Percentiles rank a stretch among this genome's conserved stretches.
phyloP scores from a whole-genome alignment of 2,113 vertebrate species.

The Potamarius usumacintae region DNA sequence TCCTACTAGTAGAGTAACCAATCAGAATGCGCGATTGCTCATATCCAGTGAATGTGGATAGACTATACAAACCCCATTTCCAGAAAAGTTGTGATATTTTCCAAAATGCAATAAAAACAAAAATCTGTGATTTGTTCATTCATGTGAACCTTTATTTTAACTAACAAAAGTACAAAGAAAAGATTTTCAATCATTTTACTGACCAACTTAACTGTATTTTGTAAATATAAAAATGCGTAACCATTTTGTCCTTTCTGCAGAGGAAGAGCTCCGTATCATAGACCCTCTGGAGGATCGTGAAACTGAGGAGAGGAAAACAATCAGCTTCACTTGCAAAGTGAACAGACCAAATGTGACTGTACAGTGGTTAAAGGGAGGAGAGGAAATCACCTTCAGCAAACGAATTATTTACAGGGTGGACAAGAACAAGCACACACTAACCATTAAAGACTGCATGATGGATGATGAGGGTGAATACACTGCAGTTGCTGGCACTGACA shows the following conservation, averaged over 20 bases:
- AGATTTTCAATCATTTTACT: too few relatives aligned
- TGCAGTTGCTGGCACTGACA: constrained; percentile 85
- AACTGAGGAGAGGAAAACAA: constrained; percentile 94
- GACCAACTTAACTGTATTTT: too few relatives aligned
- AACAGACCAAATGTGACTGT: constrained; percentile 89
- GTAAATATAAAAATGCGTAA: not conserved
- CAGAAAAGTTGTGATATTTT: too few relatives aligned
- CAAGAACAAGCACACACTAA: constrained; percentile 89
- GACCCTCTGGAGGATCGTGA: constrained; percentile 91
- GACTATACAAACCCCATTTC: too few relatives aligned
- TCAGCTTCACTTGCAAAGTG: constrained; percentile 92
- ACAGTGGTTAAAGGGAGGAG: constrained; percentile 89
- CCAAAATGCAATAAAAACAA: too few relatives aligned
- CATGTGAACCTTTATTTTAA: too few relatives aligned
- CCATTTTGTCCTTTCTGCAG: constrained; percentile 67
- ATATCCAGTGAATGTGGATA: too few relatives aligned
- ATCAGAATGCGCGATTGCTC: too few relatives aligned
- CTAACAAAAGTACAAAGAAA: too few relatives aligned
- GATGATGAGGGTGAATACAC: constrained; percentile 93
- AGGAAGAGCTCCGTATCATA: constrained; percentile 88
- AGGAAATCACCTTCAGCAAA: constrained; percentile 86
- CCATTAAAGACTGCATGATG: constrained; percentile 90
- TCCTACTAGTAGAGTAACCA: too few relatives aligned
- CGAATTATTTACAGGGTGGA: constrained; percentile 86
- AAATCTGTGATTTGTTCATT: too few relatives aligned